phyloP scores from a whole-genome alignment of 2,888 invertebrate species.

The Dimorphilus gyrociliatus region DNA sequence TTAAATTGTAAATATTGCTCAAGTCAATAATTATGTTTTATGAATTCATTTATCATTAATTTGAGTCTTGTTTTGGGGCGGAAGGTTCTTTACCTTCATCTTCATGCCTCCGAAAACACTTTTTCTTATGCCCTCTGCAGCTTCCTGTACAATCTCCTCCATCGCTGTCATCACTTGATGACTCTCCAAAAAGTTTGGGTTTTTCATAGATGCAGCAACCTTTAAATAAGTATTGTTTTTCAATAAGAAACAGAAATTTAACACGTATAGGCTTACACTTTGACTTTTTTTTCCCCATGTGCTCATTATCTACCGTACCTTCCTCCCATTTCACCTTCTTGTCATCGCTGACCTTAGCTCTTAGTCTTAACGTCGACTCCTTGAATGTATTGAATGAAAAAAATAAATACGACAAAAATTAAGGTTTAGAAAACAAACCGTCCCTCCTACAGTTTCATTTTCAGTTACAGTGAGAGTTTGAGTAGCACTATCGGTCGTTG shows the following conservation, averaged over 20 bases:
- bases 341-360: constrained; percentile 48
- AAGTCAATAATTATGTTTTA: too few relatives aligned
- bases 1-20: too few relatives aligned
- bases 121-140: constrained; percentile 31
- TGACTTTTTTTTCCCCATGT: constrained; percentile 85
- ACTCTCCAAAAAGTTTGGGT: constrained; percentile 70
- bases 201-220: constrained; percentile 89
- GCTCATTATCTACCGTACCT: constrained; percentile 82
- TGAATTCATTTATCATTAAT: too few relatives aligned
- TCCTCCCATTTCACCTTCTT: constrained; percentile 71
- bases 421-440: too few relatives aligned
- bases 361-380: background rate
- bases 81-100: too few relatives aligned
- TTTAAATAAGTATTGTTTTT: too few relatives aligned
- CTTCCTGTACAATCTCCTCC: constrained; percentile 40
- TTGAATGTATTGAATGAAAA: background rate
- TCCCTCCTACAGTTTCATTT: too few relatives aligned
- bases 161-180: constrained; percentile 57
- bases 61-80: too few relatives aligned
- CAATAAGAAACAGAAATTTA: too few relatives aligned
- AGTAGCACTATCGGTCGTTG: too few relatives aligned
- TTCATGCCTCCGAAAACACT: constrained; percentile 28
- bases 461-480: too few relatives aligned
- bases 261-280: constrained; percentile 54
- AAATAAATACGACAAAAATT: too few relatives aligned